Percentiles rank a stretch among this genome's conserved stretches.
phyloP scores from a whole-genome alignment of 1,140 invertebrate species.

The Tenebrio molitor region DNA sequence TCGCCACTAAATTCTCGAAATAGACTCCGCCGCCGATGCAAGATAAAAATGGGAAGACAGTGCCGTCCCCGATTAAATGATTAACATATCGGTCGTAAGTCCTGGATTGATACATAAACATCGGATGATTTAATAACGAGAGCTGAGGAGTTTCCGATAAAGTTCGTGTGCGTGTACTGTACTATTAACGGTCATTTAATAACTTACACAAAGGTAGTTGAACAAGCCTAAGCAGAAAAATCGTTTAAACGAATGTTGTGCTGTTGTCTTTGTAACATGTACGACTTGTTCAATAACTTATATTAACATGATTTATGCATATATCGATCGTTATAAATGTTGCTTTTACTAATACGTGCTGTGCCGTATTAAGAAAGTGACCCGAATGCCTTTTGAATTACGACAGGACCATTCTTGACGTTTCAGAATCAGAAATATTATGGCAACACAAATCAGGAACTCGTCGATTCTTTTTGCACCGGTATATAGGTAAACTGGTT shows the following conservation, averaged over 20 bases:
- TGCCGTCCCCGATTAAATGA: too few species aligned
- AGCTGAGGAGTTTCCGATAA: conserved; percentile 23
- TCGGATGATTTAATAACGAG: conserved; percentile 22
- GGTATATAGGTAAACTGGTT: background rate
- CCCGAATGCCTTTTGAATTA: conserved; percentile 10
- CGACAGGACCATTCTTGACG: too few species aligned
- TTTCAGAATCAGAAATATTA: too few species aligned
- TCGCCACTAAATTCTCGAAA: background rate
- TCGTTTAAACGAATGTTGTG: conserved; percentile 2
- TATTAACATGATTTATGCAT: conserved; percentile 30
- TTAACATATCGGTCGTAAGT: too few species aligned
- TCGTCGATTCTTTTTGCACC: too few species aligned
- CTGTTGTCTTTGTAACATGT: conserved; percentile 31
- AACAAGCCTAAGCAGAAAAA: conserved; percentile 9
- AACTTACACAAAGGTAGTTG: conserved; percentile 10
- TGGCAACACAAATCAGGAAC: too few species aligned
- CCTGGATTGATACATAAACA: too few species aligned
- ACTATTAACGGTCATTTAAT: conserved; percentile 40
- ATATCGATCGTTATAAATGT: conserved; percentile 29
- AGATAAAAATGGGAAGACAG: too few species aligned
- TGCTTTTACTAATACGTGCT: conserved; percentile 9
- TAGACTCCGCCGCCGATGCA: too few species aligned
- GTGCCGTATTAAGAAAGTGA: background rate
- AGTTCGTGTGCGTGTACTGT: conserved; percentile 39
- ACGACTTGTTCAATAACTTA: conserved; percentile 15